Base-by-base conservation (phyloP, 2,797 vertebrate genomes). In the Hipposideros larvatus region DNA sequence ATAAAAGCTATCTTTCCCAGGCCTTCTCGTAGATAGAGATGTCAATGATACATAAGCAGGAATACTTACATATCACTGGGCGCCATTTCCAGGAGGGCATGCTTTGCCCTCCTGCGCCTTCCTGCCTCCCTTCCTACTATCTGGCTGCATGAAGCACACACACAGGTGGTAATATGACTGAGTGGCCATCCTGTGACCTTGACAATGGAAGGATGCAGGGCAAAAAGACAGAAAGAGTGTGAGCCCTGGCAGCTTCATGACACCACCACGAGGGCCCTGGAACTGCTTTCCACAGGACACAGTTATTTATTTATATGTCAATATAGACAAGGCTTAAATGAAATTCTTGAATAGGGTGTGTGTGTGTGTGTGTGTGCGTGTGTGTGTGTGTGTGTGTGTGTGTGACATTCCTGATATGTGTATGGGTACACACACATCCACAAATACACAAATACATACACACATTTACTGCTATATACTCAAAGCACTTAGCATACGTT, bases 231-330 rank as follows among this genome's bases (percentile, higher is more conserved):
- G 34, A 63, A 78, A 85, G 31, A 89, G 13, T 34, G 1, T 43
- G 43, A 94, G 57, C 43, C 34, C n/a, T 59, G 19, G 15, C 55
- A 63, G 28, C 11, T 77, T 82, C 77, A 68, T 28, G 19, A 31
- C 19, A 75, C 31, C 75, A 75, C 4, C 8, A 43, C 16, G 46
- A 82, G 22, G 22, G 14, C 24, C 48, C 26, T 22, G 31, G 14
- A 55, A 43, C 51, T 87, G 57, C n/a, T 61, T n/a, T 2, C 14
- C 6, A 22, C 9, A 75, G 10, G 34, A 80, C 2, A 28, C 7
- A 22, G 24, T 43, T 75, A 59, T 75, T 87, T 96, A 71, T 82
- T 86, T 55, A 55, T 73, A 89, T 77, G 34, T 61, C 53, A 82
- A 4, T 21, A 16, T 70, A 68, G 55, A 53, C 22, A 87, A 80